Percentiles rank a stretch among this genome's conserved stretches.
phyloP scores from a whole-genome alignment of 2,113 vertebrate species.

The Electrona antarctica region DNA sequence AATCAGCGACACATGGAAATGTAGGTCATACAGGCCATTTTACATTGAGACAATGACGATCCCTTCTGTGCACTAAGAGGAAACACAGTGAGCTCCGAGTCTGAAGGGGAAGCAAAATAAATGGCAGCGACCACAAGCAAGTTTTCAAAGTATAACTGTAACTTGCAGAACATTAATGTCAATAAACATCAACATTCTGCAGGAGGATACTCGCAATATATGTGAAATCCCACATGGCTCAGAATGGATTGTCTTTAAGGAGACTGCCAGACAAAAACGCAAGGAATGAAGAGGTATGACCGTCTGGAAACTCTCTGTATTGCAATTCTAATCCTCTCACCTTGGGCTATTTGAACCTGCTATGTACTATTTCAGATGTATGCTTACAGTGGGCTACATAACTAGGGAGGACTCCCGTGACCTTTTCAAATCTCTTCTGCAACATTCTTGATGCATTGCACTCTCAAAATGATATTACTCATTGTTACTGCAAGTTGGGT shows the following conservation, averaged over 20 bases:
- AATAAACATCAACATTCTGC: neutral
- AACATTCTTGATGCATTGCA: slow-evolving; percentile 32
- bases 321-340: slow-evolving; percentile 22
- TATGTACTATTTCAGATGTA: slow-evolving; percentile 38
- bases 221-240: slow-evolving; percentile 6
- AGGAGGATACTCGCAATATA: neutral
- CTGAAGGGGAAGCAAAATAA: neutral
- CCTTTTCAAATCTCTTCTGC: slow-evolving; percentile 23
- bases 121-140: neutral
- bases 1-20: neutral
- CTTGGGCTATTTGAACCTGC: slow-evolving; percentile 28
- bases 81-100: neutral
- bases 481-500: slow-evolving; percentile 22
- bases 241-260: neutral
- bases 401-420: slow-evolving; percentile 20
- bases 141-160: neutral
- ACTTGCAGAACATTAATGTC: neutral
- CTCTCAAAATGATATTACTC: slow-evolving; percentile 30
- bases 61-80: neutral
- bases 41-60: slow-evolving; percentile 1
- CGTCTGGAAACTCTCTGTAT: slow-evolving; percentile 34
- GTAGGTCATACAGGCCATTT: too few relatives aligned
- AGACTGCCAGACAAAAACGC: slow-evolving; percentile 8
- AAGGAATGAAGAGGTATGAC: slow-evolving; percentile 10
- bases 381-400: slow-evolving; percentile 21